Percentiles rank a stretch among this genome's conserved stretches.
These are phyloP conservation scores for Manduca sexta DNA, from an alignment of 1,140 invertebrate genomes.

Conservation along the genomic window DNA sequence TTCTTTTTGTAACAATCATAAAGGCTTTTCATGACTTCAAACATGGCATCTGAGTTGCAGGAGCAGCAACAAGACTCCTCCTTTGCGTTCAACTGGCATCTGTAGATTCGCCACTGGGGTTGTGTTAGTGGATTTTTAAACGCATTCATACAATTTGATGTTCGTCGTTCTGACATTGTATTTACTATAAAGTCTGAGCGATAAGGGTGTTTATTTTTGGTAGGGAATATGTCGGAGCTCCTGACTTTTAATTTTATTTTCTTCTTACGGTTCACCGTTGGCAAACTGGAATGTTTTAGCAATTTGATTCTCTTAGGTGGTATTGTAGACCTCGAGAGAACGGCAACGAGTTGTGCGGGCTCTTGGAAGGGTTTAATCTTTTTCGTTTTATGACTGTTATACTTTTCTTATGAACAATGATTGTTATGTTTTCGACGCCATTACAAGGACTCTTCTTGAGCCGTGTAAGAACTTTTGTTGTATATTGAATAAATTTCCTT, in stretches of 20 bases:
- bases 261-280: conserved; percentile 1
- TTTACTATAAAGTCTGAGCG: conserved; percentile 12
- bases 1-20: conserved; percentile 57
- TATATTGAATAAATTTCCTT: not conserved
- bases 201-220: not conserved
- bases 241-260: not conserved
- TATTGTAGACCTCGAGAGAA: not conserved
- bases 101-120: conserved; percentile 29
- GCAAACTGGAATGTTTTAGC: conserved; percentile 4
- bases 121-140: conserved; percentile 5
- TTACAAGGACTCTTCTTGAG: not conserved
- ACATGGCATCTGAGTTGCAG: conserved; percentile 55
- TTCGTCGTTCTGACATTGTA: conserved; percentile 3
- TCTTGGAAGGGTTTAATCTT: conserved; percentile 5
- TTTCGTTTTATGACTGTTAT: conserved; percentile 3
- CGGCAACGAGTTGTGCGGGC: not conserved
- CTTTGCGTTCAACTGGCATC: conserved; percentile 37
- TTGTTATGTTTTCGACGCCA: conserved; percentile 1
- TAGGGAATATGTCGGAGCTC: not conserved
- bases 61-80: conserved; percentile 46
- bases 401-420: conserved; percentile 2
- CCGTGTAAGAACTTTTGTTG: not conserved
- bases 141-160: not conserved
- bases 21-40: conserved; percentile 54
- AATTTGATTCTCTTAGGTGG: not conserved